Evolutionary conservation across 2,113 vertebrate species (phyloP).

Genomic region (Trichomycterus rosablanca): DNA sequence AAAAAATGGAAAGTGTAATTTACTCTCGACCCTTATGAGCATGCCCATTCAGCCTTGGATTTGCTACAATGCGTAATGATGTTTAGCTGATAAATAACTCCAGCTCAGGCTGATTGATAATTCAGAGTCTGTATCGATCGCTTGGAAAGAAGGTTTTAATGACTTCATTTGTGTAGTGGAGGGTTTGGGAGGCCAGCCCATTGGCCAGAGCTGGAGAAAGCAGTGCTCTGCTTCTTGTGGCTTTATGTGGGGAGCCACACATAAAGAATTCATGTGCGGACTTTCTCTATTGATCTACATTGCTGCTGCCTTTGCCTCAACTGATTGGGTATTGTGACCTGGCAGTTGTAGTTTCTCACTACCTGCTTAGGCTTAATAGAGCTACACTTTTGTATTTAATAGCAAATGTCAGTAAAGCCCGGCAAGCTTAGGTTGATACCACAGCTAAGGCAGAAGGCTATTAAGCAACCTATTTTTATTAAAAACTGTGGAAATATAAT

Average conservation of each 20-base stretch:
- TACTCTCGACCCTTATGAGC: slow-evolving; percentile 4
- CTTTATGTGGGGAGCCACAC: background rate
- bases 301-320: background rate
- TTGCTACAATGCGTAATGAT: slow-evolving; percentile 22
- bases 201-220: background rate
- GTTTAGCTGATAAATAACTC: slow-evolving; percentile 17
- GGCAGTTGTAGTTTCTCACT: background rate
- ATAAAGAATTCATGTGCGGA: background rate
- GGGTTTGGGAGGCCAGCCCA: background rate
- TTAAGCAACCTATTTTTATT: too few relatives aligned
- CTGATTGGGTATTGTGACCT: background rate
- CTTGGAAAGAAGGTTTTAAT: slow-evolving; percentile 18
- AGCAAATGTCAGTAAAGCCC: too few relatives aligned
- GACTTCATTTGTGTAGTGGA: slow-evolving; percentile 16
- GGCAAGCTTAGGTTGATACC: too few relatives aligned
- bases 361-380: background rate
- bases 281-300: background rate
- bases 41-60: background rate
- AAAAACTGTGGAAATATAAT: too few relatives aligned
- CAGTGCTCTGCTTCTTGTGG: background rate
- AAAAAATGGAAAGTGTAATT: background rate
- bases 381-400: background rate
- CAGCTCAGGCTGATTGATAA: slow-evolving; percentile 25
- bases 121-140: slow-evolving; percentile 25
- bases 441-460: too few relatives aligned